phyloP scores from a whole-genome alignment of 2,888 invertebrate species.

The Epistrophella euchroma region DNA sequence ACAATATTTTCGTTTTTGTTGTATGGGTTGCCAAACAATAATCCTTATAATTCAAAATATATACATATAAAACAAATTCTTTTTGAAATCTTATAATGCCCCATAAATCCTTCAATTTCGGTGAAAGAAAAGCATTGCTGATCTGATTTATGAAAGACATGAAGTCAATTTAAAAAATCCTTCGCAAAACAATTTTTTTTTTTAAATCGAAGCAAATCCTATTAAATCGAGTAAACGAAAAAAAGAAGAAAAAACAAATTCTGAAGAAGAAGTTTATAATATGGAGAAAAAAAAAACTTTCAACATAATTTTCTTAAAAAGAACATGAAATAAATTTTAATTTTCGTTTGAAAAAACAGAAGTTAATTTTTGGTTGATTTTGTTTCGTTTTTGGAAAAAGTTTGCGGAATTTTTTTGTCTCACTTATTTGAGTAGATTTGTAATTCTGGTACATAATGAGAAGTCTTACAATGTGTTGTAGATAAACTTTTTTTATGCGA shows the following conservation, averaged over 20 bases:
- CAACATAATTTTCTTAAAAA: background rate
- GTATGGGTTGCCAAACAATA: background rate
- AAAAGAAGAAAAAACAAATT: background rate
- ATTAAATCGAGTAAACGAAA: constrained; percentile 8
- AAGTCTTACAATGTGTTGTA: background rate
- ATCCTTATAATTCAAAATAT: constrained; percentile 7
- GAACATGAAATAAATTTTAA: constrained; percentile 17
- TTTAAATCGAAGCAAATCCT: constrained; percentile 33
- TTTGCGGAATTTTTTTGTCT: background rate
- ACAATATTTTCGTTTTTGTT: background rate
- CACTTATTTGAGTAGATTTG: background rate
- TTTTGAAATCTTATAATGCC: background rate
- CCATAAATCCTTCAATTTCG: constrained; percentile 31
- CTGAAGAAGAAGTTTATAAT: constrained; percentile 4
- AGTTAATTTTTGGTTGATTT: background rate
- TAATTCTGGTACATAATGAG: background rate
- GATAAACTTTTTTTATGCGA: no score
- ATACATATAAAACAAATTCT: background rate
- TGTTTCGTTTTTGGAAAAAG: background rate
- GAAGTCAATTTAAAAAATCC: constrained; percentile 28
- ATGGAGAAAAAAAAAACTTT: constrained; percentile 2
- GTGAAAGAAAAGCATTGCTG: background rate
- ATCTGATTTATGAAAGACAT: constrained; percentile 29
- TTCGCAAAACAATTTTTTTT: constrained; percentile 2
- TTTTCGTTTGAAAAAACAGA: background rate